phyloP scores from a whole-genome alignment of 2,113 vertebrate genomes.

The Oncorhynchus nerka region DNA sequence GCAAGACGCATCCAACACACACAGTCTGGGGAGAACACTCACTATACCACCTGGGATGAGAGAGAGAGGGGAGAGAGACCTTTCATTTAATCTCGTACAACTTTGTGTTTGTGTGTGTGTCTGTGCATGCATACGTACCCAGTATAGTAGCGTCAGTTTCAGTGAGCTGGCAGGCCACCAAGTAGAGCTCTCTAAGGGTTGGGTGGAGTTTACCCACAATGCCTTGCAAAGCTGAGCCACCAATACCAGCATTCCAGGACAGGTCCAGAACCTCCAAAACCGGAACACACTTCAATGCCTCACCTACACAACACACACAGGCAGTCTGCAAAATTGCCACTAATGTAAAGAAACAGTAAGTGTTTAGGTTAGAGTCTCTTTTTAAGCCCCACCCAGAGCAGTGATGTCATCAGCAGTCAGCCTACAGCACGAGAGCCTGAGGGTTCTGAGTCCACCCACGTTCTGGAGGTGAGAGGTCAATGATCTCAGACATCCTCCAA shows the following conservation, averaged over 20 bases:
- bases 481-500: constrained; percentile 74
- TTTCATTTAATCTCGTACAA: background rate
- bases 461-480: constrained; percentile 77
- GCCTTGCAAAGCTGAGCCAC: constrained; percentile 76
- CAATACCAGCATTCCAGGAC: constrained; percentile 84
- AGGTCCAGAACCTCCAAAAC: constrained; percentile 83
- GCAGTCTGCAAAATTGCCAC: background rate
- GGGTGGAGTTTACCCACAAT: constrained; percentile 70
- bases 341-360: background rate
- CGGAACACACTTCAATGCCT: constrained; percentile 68
- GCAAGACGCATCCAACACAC: constrained; percentile 83
- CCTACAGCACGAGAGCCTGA: constrained; percentile 81
- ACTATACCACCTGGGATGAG: constrained; percentile 65
- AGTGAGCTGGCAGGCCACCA: constrained; percentile 80
- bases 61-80: background rate
- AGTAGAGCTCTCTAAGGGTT: constrained; percentile 74
- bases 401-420: constrained; percentile 75
- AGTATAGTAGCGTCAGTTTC: constrained; percentile 74
- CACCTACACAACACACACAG: constrained; percentile 63
- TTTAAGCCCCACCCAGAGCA: constrained; percentile 73
- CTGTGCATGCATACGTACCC: constrained; percentile 67
- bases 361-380: background rate
- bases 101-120: background rate
- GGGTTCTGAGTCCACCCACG: constrained; percentile 67
- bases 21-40: constrained; percentile 61